These are phyloP conservation scores for Leiothrix lutea DNA, from an alignment of 2,113 vertebrate genomes.

Conservation along the genomic window DNA sequence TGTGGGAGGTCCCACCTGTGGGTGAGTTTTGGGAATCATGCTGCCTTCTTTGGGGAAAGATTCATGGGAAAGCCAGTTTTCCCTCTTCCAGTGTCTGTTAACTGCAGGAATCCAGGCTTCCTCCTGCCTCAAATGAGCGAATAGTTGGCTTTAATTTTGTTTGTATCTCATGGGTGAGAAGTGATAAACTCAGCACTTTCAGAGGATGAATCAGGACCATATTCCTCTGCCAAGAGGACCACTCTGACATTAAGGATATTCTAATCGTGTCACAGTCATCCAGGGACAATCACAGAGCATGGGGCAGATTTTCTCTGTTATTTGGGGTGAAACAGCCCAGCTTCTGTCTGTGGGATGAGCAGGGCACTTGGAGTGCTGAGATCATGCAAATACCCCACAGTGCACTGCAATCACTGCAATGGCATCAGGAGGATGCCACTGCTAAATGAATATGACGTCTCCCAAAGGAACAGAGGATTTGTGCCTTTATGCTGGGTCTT, in stretches of 20 bases:
- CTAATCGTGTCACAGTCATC: fast-evolving
- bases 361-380: neutral
- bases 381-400: fast-evolving
- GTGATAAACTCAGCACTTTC: neutral
- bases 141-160: neutral
- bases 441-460: fast-evolving
- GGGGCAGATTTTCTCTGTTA: neutral
- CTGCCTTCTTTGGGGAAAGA: neutral
- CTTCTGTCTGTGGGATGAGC: neutral
- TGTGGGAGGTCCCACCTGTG: fast-evolving
- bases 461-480: neutral
- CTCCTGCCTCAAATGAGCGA: neutral
- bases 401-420: neutral
- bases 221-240: neutral
- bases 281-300: neutral
- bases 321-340: neutral
- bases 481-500: neutral
- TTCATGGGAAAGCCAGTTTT: neutral
- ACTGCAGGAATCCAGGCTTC: neutral
- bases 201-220: neutral
- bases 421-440: neutral
- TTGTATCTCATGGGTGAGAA: neutral
- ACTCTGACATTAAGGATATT: neutral
- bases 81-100: fast-evolving
- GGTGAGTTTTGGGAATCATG: neutral